Conservation (phyloP, 2,113 vertebrate genomes). For the Pionites leucogaster region DNA sequence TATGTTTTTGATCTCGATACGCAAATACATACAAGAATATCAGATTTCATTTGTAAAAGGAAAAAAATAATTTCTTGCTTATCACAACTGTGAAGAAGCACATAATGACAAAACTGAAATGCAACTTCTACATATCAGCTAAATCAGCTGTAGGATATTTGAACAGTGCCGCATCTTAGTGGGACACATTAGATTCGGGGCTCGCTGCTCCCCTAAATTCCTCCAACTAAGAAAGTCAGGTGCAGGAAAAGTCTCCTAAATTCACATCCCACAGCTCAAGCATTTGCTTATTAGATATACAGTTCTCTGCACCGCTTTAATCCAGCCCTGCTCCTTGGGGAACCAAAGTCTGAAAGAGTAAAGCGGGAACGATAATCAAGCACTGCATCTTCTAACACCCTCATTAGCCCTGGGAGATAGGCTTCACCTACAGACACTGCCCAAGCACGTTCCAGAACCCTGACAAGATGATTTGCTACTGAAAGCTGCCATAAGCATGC, state of each 20-base stretch:
- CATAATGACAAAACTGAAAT: neutral
- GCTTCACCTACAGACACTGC: neutral
- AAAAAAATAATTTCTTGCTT: neutral
- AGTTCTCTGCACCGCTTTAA: neutral
- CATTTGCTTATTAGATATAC: neutral
- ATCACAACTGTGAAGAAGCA: neutral
- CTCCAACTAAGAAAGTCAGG: neutral
- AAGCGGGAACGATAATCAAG: neutral
- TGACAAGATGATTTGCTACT: neutral
- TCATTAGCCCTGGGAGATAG: accelerated
- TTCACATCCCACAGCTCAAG: neutral
- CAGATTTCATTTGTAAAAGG: neutral
- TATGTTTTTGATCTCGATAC: neutral
- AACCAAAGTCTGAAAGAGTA: neutral
- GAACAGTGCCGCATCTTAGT: neutral
- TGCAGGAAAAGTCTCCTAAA: neutral
- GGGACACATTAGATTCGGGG: neutral
- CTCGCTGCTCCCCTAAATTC: neutral
- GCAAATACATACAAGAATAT: neutral
- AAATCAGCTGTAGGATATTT: neutral
- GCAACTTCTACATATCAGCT: neutral
- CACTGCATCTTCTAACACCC: neutral
- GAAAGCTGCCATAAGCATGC: neutral
- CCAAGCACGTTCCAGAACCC: neutral
- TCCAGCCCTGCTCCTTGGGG: neutral